Evolutionary conservation across 2,113 vertebrate species (phyloP), one percentile per base, ranked within the genome.

Genomic region (Brachirus orientalis): DNA sequence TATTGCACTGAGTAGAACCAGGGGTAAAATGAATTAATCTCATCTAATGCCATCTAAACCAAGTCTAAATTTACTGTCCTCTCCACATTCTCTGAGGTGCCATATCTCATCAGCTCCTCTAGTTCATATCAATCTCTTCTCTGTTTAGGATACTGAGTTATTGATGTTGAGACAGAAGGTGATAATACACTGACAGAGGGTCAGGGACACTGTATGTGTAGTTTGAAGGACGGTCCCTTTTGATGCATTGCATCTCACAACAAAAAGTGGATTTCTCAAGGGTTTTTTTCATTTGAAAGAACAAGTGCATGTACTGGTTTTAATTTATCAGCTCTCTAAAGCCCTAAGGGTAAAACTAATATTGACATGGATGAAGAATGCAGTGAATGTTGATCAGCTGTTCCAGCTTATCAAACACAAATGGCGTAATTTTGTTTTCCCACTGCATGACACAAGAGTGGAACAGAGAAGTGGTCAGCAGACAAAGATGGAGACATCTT

Each of bases 391-490:
- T 38, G 17, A 38, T 35, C 37, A 79, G 63, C 48, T 63, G 67
- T 33, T 62, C 20, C 3, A 12, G 41, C 18, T 64, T 45, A 51
- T 9, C 37, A 13, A 14, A 7, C 40, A 7, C 18, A 10, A n/a
- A 44, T 41, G 17, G 0, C 9, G 0, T 20, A 9, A 0, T 20
- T 56, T 12, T 20, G 17, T 38, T 63, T 38, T 62, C 51, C 9
- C 45, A 17, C 22, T 40, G 40, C 44, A 22, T 63, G 53, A 48
- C 45, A 63, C 2, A n/a, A 60, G 36, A 45, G 36, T 38, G 36
- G 20, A 85, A 82, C 18, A 58, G 65, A 65, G 77, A 85, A 81
- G 64, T 76, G 53, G 53, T 55, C 37, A 61, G 19, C 13, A 57
- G 55, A 67, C 73, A 16, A 18, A 6, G 18, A 40, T 43, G n/a